Conservation (phyloP, 2,797 vertebrate genomes). For the Yasuhikotakia modesta region DNA sequence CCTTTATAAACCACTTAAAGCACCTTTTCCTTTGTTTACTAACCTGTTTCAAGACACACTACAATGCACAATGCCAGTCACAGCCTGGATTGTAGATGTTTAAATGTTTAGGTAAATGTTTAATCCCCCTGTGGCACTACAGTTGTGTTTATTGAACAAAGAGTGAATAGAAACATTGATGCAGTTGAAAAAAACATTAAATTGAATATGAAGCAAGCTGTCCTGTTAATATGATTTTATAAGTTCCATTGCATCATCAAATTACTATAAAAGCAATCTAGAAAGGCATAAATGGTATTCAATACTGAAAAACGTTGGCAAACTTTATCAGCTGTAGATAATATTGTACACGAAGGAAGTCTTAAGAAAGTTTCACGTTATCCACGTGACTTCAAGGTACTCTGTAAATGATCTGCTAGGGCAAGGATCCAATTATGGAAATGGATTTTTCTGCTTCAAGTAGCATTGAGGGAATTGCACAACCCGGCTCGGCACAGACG, state of each 20-base stretch:
- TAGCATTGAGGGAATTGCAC: slow-evolving; percentile 52
- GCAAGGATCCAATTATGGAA: slow-evolving; percentile 52
- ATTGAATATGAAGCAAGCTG: background rate
- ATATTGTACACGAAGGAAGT: slow-evolving; percentile 30
- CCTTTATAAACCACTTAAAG: slow-evolving; percentile 52
- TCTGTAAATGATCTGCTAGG: slow-evolving; percentile 29
- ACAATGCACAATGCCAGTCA: slow-evolving; percentile 31
- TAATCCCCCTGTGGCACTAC: slow-evolving; percentile 20
- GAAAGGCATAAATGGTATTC: background rate
- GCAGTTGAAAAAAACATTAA: background rate
- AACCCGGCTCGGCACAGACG: slow-evolving; percentile 44
- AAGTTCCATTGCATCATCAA: slow-evolving; percentile 4
- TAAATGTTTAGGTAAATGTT: slow-evolving; percentile 32
- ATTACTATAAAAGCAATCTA: background rate
- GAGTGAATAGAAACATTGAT: slow-evolving; percentile 26
- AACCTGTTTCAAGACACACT: slow-evolving; percentile 42
- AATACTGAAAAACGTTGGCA: background rate
- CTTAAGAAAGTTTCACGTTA: slow-evolving; percentile 13
- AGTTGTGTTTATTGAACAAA: slow-evolving; percentile 18
- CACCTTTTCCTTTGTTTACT: slow-evolving; percentile 47
- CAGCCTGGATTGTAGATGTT: slow-evolving; percentile 17
- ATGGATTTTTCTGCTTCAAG: slow-evolving; percentile 48
- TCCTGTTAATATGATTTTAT: background rate
- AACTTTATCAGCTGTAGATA: background rate
- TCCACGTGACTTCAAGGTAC: slow-evolving; percentile 36